Percentiles rank a stretch among this genome's conserved stretches.
These are phyloP conservation scores for Oedothorax gibbosus DNA, from an alignment of 1,140 invertebrate species.

Conservation along the genomic window DNA sequence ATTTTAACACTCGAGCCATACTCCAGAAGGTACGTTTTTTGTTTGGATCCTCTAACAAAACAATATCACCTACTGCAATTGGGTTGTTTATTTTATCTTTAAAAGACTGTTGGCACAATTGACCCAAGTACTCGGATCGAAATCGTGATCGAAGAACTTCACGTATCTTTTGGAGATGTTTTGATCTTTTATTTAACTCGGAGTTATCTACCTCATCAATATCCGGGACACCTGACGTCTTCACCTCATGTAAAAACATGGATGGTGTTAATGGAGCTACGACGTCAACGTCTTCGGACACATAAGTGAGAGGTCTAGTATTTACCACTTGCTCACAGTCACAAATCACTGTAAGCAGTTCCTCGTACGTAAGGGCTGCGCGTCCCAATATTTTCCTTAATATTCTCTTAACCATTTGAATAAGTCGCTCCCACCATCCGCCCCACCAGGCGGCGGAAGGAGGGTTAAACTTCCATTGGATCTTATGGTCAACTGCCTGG, in stretches of 20 bases:
- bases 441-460: background rate
- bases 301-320: background rate
- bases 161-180: background rate
- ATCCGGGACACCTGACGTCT: background rate
- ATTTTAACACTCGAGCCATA: background rate
- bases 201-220: background rate
- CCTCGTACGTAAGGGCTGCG: background rate
- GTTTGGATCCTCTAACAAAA: background rate
- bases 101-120: background rate
- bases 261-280: background rate
- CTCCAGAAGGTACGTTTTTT: background rate
- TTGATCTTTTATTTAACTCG: background rate
- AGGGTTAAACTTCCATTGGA: background rate
- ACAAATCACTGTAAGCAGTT: background rate
- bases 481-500: background rate
- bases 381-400: background rate
- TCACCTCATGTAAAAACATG: background rate
- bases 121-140: background rate
- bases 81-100: background rate
- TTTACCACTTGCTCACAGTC: no score
- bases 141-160: background rate
- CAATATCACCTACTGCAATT: background rate
- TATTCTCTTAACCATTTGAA: background rate
- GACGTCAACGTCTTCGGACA: background rate
- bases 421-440: background rate